Conservation (phyloP, 1,140 invertebrate genomes). For the Parapsyche elsis region DNA sequence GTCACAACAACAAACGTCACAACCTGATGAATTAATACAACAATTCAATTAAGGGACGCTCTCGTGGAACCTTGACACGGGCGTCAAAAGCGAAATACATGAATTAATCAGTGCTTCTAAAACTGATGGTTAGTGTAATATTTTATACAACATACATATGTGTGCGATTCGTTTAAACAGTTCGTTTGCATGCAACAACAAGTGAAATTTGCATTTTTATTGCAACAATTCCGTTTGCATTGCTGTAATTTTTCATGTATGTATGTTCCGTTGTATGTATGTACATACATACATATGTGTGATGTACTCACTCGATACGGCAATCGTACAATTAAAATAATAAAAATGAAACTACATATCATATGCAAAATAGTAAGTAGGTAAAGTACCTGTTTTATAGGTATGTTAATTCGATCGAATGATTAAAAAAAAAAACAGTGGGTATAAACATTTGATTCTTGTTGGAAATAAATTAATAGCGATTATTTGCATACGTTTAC, state of each 20-base stretch:
- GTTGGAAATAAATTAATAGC: conserved; percentile 7
- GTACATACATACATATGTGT: too few species aligned
- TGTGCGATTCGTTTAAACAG: not conserved
- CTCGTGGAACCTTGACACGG: too few species aligned
- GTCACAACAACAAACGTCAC: not conserved
- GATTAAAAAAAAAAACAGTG: too few species aligned
- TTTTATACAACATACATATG: too few species aligned
- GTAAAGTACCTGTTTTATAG: too few species aligned
- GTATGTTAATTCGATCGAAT: too few species aligned
- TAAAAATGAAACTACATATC: conserved; percentile 49
- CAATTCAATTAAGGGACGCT: conserved; percentile 2
- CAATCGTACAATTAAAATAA: conserved; percentile 53
- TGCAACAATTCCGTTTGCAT: conserved; percentile 41
- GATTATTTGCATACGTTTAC: conserved; percentile 23
- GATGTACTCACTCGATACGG: conserved; percentile 38
- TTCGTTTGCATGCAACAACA: conserved; percentile 25
- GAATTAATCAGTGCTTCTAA: too few species aligned
- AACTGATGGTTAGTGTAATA: too few species aligned
- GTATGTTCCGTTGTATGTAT: too few species aligned
- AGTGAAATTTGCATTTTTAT: conserved; percentile 38
- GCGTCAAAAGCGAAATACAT: too few species aligned
- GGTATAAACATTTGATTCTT: too few species aligned
- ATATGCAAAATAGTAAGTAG: not conserved
- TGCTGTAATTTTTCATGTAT: conserved; percentile 35
- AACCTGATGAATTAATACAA: not conserved